Evolutionary conservation across 2,113 vertebrate species (phyloP).

Genomic region (Tympanuchus pallidicinctus): DNA sequence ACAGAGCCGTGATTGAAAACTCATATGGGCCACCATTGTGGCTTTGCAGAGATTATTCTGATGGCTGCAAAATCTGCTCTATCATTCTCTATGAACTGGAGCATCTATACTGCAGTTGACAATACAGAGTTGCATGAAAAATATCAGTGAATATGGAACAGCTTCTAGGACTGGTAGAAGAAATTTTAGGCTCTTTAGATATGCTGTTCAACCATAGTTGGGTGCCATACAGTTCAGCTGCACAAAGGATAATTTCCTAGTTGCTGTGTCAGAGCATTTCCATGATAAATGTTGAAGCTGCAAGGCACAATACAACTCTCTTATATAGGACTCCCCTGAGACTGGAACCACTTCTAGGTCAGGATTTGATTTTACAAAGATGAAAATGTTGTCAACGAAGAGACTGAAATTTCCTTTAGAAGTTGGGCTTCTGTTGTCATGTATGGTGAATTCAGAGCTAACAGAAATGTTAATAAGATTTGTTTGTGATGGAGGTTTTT

Average conservation of each 20-base stretch:
- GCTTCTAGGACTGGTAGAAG: not conserved
- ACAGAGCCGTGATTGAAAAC: not conserved
- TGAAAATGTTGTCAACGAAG: not conserved
- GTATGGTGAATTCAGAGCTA: not conserved
- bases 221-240: not conserved
- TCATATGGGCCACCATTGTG: not conserved
- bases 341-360: not conserved
- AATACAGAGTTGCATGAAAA: not conserved
- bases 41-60: not conserved
- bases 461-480: not conserved
- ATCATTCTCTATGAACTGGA: not conserved
- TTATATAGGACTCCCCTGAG: not conserved
- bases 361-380: not conserved
- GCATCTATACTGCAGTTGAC: not conserved
- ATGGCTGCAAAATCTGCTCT: not conserved
- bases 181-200: not conserved
- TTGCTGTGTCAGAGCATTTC: not conserved
- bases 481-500: not conserved
- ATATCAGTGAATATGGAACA: not conserved
- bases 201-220: rapidly evolving
- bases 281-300: not conserved
- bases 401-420: not conserved
- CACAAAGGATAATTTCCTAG: not conserved
- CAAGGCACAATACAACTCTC: not conserved
- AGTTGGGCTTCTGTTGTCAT: not conserved